Evolutionary conservation across 2,888 invertebrate genomes (phyloP), one percentile per base, ranked within the genome.

Genomic region (Phortica magna): DNA sequence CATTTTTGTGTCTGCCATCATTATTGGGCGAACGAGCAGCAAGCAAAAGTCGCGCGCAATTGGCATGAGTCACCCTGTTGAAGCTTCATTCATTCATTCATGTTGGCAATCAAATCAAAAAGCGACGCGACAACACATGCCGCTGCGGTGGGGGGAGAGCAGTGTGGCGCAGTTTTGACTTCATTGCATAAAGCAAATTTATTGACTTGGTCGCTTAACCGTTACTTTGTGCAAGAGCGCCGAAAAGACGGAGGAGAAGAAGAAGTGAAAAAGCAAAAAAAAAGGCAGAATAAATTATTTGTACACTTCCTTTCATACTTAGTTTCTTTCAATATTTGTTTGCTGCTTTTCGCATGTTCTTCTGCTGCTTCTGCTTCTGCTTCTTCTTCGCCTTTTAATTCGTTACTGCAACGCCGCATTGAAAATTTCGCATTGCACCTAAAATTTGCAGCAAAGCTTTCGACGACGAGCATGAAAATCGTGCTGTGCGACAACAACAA

Each of bases 1-100:
- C 87, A 89, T 88, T 89, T 89, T 88, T 88, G 81, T 80, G 82
- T 48, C 14, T 48, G 48, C 14, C 48, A 48, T 48, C 31, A 31
- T 31, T 31, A 31, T 31, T 31, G 61, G 43, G 6, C 31, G 31
- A 22, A 41, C 41, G 5, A 68, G 39, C 41, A 42, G 68, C 39
- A 14, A 42, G 39, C 68, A 68, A 68, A 10, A 19, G 22, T 31
- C 31, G 31, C 31, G 31, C 31, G 5, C 31, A 31, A 31, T 53
- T 53, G 53, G 53, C n/a, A 14, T 53, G 53, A 53, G 53, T 53
- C 53, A 53, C n/a, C 53, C 53, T 53, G 53, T 14, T n/a, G 7
- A 10, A 14, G n/a, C 53, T 31, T 31, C 31, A 31, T 31, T 31
- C n/a, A 53, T n/a, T n/a, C n/a, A n/a, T n/a, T n/a, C 53, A 53